A percentile compares a stretch with the other conserved stretches of the same genome.
phyloP scores from a whole-genome alignment of 2,113 vertebrate species.

The Cercopithecus mona region DNA sequence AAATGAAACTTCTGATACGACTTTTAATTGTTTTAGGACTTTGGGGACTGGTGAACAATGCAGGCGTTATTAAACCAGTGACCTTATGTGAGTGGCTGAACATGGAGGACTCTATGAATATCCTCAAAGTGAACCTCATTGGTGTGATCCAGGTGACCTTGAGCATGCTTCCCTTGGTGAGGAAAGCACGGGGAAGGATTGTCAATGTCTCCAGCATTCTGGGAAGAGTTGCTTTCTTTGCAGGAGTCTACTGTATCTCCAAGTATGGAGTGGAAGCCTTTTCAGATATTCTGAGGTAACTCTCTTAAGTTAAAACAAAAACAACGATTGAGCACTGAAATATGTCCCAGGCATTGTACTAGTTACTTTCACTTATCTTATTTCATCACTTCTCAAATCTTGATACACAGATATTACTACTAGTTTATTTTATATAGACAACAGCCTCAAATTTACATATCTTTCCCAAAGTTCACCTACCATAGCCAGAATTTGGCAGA shows the following conservation, averaged over 20 bases:
- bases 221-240: slow-evolving; percentile 75
- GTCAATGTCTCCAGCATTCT: slow-evolving; percentile 82
- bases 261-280: slow-evolving; percentile 86
- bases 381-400: neutral
- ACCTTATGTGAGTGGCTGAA: slow-evolving; percentile 10
- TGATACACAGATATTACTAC: neutral
- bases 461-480: neutral
- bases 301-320: slow-evolving; percentile 30
- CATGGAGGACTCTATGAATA: neutral
- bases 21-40: slow-evolving; percentile 55
- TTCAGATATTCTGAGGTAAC: slow-evolving; percentile 85
- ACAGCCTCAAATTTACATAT: neutral
- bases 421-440: neutral
- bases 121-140: slow-evolving; percentile 80
- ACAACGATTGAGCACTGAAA: neutral
- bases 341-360: neutral
- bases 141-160: slow-evolving; percentile 81
- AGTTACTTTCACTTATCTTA: neutral
- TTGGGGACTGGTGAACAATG: slow-evolving; percentile 68
- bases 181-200: slow-evolving; percentile 79
- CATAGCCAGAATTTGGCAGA: neutral
- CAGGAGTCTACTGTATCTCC: slow-evolving; percentile 78
- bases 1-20: neutral
- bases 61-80: neutral
- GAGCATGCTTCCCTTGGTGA: slow-evolving; percentile 82